phyloP scores from a whole-genome alignment of 2,888 invertebrate genomes.

The Stenchaetothrips biformis region DNA sequence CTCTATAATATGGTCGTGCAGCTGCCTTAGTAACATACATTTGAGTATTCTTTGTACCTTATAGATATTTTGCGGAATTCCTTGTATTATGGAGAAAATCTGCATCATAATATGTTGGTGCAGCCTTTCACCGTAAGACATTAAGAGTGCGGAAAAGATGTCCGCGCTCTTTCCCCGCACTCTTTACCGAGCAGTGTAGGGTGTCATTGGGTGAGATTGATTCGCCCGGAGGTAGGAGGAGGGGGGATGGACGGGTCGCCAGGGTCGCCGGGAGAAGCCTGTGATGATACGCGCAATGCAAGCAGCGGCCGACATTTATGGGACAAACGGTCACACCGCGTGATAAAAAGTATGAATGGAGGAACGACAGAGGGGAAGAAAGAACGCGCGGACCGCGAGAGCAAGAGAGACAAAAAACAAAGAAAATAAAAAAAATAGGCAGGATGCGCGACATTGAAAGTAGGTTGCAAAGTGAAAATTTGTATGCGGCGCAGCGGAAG shows the following conservation, averaged over 20 bases:
- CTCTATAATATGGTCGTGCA: too few relatives aligned
- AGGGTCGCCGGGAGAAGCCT: slow-evolving; percentile 29
- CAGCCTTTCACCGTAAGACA: too few relatives aligned
- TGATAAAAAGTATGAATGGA: slow-evolving; percentile 28
- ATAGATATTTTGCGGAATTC: too few relatives aligned
- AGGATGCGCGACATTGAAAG: not conserved
- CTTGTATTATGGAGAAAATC: too few relatives aligned
- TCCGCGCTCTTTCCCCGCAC: too few relatives aligned
- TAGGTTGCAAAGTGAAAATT: slow-evolving; percentile 16
- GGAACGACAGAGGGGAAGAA: slow-evolving; percentile 2
- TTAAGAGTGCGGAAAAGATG: too few relatives aligned
- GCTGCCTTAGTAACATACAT: too few relatives aligned
- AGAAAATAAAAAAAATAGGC: not conserved
- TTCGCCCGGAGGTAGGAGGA: slow-evolving; percentile 24
- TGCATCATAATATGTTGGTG: too few relatives aligned
- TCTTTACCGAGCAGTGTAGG: not conserved
- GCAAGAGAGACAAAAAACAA: slow-evolving; percentile 27
- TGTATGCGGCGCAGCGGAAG: not conserved
- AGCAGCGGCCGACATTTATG: slow-evolving; percentile 14
- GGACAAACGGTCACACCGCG: not conserved
- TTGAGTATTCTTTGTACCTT: too few relatives aligned
- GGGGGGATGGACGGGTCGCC: slow-evolving; percentile 28
- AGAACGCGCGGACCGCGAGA: not conserved
- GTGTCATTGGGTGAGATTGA: slow-evolving; percentile 32
- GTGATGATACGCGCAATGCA: slow-evolving; percentile 19